Evolutionary conservation across 2,888 invertebrate species (phyloP).

Genomic region (Erebia ligea): DNA sequence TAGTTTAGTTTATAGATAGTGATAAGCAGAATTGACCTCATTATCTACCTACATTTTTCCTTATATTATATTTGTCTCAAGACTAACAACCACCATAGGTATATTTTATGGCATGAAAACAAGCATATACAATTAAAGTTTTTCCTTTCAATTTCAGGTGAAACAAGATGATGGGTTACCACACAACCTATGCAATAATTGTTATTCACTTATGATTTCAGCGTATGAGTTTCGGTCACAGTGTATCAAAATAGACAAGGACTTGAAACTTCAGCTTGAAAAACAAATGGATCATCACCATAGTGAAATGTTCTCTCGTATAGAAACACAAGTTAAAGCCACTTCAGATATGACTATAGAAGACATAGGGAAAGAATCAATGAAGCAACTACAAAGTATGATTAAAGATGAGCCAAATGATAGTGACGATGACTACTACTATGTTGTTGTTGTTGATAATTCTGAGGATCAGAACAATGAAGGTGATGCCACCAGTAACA

Average conservation of each 20-base stretch:
- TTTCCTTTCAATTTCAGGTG: conserved; percentile 62
- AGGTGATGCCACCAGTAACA: conserved; percentile 20
- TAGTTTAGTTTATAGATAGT: no score
- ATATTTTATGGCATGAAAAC: background rate
- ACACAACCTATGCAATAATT: conserved; percentile 70
- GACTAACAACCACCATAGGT: no score
- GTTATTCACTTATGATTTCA: conserved; percentile 63
- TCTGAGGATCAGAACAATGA: conserved; percentile 53
- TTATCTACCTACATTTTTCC: no score
- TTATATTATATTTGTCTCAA: no score
- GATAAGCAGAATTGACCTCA: no score
- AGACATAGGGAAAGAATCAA: conserved; percentile 63
- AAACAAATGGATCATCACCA: conserved; percentile 50
- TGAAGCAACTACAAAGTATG: conserved; percentile 68
- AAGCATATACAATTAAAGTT: background rate
- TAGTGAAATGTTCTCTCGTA: conserved; percentile 35
- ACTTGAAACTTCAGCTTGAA: conserved; percentile 65
- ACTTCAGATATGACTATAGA: conserved; percentile 48
- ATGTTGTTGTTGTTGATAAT: conserved; percentile 76
- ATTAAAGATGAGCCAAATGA: conserved; percentile 72
- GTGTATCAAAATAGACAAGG: conserved; percentile 74
- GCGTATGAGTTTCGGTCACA: conserved; percentile 73
- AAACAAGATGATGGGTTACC: conserved; percentile 69
- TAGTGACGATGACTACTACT: conserved; percentile 76
- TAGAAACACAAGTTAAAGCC: conserved; percentile 42